Base-by-base conservation (phyloP, 2,797 vertebrate genomes). In the Eleutherodactylus coqui region DNA sequence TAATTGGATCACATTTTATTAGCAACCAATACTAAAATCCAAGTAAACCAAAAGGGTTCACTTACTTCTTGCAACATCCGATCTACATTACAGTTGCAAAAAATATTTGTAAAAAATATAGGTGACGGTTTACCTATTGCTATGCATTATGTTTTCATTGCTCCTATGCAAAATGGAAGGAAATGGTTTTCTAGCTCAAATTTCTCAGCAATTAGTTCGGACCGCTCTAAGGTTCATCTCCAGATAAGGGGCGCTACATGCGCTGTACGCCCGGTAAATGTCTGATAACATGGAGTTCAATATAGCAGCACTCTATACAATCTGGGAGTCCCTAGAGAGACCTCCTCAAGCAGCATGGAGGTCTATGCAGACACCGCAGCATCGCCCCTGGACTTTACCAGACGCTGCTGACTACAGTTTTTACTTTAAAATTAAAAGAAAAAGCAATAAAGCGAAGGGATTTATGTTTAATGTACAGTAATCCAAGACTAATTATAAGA, bases 401-500 rank as follows among this genome's bases (percentile, higher is more conserved):
- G 8, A 70, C 67, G 14, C 34, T 24, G 36, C 41, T 41, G 32
- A 21, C 2, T 16, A 16, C 21, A 75, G 19, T 72, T 38, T 78
- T 34, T 58, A 55, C 32, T 24, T 55, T 55, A 79, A 70, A 58
- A n/a, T 55, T 13, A 76, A 53, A 34, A 43, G 27, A 43, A 24
- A 73, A 34, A 38, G 32, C 1, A 34, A 55, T 75, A 79, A 87
- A 38, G n/a, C 21, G 5, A 79, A 79, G 3, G 19, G 11, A 87
- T 53, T 73, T 45, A 38, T 29, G 13, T 43, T 55, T 47, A 60
- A 72, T 73, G 36, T 85, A n/a, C n/a, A n/a, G n/a, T n/a, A 24
- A 79, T 47, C 19, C 32, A 34, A 13, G 64, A 75, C 36, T 16
- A 81, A 38, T 49, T 70, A 69, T 69, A 70, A 45, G 64, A 75